These are phyloP conservation scores for Augiades crinisus DNA, from an alignment of 2,888 invertebrate genomes.

Conservation along the genomic window DNA sequence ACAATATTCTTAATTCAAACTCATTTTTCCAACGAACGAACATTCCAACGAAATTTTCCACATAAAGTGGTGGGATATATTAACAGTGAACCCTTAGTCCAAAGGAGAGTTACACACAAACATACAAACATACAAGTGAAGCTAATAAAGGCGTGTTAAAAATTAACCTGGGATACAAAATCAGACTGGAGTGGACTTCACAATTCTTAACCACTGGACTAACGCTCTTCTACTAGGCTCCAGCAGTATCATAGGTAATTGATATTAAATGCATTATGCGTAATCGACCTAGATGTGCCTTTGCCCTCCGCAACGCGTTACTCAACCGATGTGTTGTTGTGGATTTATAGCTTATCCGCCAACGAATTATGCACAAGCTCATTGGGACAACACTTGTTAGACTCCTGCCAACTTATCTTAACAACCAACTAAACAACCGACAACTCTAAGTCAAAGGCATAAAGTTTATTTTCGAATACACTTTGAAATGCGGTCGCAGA, in stretches of 20 bases:
- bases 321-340: slow-evolving; percentile 16
- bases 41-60: no score
- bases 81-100: no score
- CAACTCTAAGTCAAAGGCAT: neutral
- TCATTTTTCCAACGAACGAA: no score
- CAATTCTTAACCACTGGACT: no score
- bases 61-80: no score
- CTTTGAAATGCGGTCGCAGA: neutral
- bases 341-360: slow-evolving; percentile 15
- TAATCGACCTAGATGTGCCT: slow-evolving; percentile 25
- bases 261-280: slow-evolving; percentile 31
- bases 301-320: slow-evolving; percentile 10
- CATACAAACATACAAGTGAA: no score
- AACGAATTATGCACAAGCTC: slow-evolving; percentile 19
- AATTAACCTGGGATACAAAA: no score
- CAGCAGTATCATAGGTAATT: slow-evolving; percentile 7
- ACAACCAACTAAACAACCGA: neutral
- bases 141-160: no score
- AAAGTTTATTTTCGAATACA: neutral
- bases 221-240: no score
- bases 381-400: slow-evolving; percentile 12
- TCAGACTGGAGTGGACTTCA: no score
- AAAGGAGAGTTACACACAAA: no score
- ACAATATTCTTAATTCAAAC: no score
- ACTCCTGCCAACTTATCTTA: neutral